phyloP scores from a whole-genome alignment of 1,140 invertebrate genomes.

The Drosophila prosaltans region DNA sequence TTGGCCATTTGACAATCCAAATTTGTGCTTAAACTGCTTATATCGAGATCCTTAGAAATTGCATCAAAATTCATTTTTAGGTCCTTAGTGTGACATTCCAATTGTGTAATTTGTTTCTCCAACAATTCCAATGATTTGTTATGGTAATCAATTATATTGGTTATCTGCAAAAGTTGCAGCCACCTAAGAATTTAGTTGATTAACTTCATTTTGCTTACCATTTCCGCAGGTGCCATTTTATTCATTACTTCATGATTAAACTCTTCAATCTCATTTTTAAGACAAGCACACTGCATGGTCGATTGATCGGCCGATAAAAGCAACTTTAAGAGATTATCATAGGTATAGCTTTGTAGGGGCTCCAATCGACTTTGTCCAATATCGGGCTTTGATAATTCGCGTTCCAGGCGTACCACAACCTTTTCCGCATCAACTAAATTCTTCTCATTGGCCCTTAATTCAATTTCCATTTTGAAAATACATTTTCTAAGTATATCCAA shows the following conservation, averaged over 20 bases:
- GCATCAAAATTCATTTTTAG: constrained; percentile 8
- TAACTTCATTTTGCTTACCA: constrained; percentile 27
- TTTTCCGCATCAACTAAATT: constrained; percentile 33
- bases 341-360: constrained; percentile 21
- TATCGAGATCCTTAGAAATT: constrained; percentile 12
- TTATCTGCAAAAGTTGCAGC: constrained; percentile 27
- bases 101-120: constrained; percentile 32
- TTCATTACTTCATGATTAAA: constrained; percentile 18
- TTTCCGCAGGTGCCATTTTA: neutral
- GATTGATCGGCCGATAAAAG: constrained; percentile 42
- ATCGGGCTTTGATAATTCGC: neutral
- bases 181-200: neutral
- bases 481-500: constrained; percentile 19
- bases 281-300: constrained; percentile 28
- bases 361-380: neutral
- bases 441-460: constrained; percentile 43
- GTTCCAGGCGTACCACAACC: constrained; percentile 12
- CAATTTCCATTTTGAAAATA: constrained; percentile 41
- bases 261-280: constrained; percentile 33
- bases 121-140: constrained; percentile 15
- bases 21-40: neutral
- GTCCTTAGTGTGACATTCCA: constrained; percentile 5
- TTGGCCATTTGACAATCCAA: constrained; percentile 15
- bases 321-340: constrained; percentile 30
- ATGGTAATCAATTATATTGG: constrained; percentile 42